Percentiles rank a stretch among this genome's conserved stretches.
phyloP scores from a whole-genome alignment of 2,797 vertebrate species.

The Poeciliopsis presidionis region DNA sequence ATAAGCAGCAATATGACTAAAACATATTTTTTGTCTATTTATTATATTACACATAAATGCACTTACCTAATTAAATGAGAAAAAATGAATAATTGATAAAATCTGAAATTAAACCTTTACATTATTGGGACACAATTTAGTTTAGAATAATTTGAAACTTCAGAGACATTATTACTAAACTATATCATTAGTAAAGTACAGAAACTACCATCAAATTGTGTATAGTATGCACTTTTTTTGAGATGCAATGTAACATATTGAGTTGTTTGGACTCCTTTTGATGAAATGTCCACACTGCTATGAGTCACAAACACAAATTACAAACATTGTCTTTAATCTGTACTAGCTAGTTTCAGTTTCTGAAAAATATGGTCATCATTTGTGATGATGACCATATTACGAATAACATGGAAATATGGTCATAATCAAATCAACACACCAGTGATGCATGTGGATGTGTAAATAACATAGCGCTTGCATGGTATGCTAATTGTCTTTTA shows the following conservation, averaged over 20 bases:
- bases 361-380: not conserved
- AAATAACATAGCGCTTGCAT: not conserved
- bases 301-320: not conserved
- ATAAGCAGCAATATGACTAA: not conserved
- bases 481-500: slow-evolving; percentile 10
- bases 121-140: not conserved
- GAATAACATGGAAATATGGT: too few relatives aligned
- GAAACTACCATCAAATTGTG: too few relatives aligned
- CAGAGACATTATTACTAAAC: not conserved
- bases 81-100: not conserved
- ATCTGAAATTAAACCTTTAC: not conserved
- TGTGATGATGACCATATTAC: too few relatives aligned
- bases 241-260: not conserved
- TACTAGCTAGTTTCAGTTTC: not conserved
- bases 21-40: not conserved
- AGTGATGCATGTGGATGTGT: not conserved
- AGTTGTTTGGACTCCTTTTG: not conserved
- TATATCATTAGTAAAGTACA: too few relatives aligned
- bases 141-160: not conserved
- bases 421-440: not conserved
- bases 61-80: not conserved
- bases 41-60: not conserved
- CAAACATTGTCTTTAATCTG: not conserved
- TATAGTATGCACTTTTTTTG: not conserved
- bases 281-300: not conserved